A percentile compares a stretch with the other conserved stretches of the same genome.
These are phyloP conservation scores for Limnephilus marmoratus DNA, from an alignment of 2,888 invertebrate species.

Conservation along the genomic window DNA sequence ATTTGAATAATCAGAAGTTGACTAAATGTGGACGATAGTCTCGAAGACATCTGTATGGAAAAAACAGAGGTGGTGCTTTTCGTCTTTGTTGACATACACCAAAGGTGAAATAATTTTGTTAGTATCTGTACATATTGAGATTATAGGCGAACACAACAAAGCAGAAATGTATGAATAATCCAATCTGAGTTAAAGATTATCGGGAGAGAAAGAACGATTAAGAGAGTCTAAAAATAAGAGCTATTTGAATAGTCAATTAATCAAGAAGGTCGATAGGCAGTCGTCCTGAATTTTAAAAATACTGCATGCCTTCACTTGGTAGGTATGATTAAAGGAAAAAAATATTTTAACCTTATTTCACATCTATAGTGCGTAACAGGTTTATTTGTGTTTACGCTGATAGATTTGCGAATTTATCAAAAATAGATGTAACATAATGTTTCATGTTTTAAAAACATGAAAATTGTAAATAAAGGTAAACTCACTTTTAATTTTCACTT, in stretches of 20 bases:
- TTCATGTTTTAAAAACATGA: slow-evolving; percentile 2
- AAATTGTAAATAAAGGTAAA: background rate
- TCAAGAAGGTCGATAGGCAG: background rate
- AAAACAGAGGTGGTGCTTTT: background rate
- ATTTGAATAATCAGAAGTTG: background rate
- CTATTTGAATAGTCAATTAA: background rate
- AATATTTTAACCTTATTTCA: background rate
- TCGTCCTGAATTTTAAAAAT: background rate
- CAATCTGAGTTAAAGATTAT: background rate
- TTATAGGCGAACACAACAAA: background rate
- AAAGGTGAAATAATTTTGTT: background rate
- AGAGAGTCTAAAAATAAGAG: background rate
- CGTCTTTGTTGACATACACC: background rate
- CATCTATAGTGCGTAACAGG: background rate
- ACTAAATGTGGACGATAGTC: background rate
- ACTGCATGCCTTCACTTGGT: background rate
- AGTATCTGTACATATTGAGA: background rate
- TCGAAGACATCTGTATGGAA: background rate
- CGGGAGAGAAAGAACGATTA: background rate
- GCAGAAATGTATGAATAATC: background rate
- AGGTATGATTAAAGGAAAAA: background rate
- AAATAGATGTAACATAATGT: slow-evolving; percentile 10
- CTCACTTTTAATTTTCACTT: slow-evolving; percentile 50
- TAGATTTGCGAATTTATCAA: background rate
- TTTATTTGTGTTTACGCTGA: background rate